Conservation (phyloP, 2,113 vertebrate species). For the Fulica atra region DNA sequence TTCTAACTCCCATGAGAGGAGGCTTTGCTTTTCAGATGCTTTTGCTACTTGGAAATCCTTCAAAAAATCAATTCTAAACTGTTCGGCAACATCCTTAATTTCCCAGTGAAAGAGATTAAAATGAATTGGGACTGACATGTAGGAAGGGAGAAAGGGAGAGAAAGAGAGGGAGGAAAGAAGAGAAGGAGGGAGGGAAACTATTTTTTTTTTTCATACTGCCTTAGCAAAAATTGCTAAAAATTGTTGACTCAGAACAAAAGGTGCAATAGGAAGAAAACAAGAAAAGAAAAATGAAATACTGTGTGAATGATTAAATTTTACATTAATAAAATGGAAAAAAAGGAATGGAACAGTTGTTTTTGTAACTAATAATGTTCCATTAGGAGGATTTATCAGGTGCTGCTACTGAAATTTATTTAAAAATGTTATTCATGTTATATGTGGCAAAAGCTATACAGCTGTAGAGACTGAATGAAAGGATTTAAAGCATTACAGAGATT, state of each 20-base stretch:
- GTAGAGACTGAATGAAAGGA: neutral
- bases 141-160: neutral
- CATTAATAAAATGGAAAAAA: neutral
- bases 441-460: neutral
- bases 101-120: neutral
- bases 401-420: neutral
- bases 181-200: neutral
- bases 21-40: neutral
- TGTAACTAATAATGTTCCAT: neutral
- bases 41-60: neutral
- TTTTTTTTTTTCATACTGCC: neutral
- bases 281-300: neutral
- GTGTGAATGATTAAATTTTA: neutral
- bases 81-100: neutral
- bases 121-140: neutral
- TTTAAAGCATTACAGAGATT: constrained; percentile 26
- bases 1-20: neutral
- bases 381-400: neutral
- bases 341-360: neutral
- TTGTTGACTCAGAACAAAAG: neutral
- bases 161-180: neutral
- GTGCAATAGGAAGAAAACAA: neutral
- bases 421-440: neutral
- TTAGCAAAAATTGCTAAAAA: neutral
- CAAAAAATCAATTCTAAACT: neutral